Percentiles rank a stretch among this genome's conserved stretches.
Evolutionary conservation across 2,888 invertebrate species (phyloP).

Genomic region (Agonopterix subpropinquella): DNA sequence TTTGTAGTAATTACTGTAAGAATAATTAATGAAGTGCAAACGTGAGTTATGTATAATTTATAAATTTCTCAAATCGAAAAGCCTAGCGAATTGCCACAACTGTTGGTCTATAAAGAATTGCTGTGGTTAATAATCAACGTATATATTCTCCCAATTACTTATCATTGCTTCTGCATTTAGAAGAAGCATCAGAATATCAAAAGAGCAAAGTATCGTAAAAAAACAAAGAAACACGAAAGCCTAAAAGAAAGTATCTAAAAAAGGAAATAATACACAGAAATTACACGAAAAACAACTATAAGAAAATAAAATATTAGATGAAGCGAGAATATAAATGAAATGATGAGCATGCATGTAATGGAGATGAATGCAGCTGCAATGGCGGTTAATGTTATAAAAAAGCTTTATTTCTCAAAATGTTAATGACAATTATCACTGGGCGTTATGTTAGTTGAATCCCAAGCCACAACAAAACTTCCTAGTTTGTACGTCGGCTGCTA

Average conservation of each 20-base stretch:
- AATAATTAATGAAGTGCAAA: no score
- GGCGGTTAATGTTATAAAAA: slow-evolving; percentile 45
- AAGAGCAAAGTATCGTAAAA: slow-evolving; percentile 9
- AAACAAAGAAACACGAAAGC: slow-evolving; percentile 11
- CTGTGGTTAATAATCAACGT: slow-evolving; percentile 49
- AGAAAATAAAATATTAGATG: slow-evolving; percentile 4
- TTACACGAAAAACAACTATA: slow-evolving; percentile 16
- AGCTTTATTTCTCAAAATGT: slow-evolving; percentile 34
- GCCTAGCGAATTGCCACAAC: slow-evolving; percentile 20
- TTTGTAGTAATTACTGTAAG: no score
- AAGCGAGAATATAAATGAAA: slow-evolving; percentile 19
- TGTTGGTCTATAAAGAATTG: slow-evolving; percentile 54
- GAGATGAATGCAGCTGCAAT: slow-evolving; percentile 67
- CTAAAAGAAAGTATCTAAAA: slow-evolving; percentile 6
- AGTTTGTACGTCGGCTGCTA: slow-evolving; percentile 33
- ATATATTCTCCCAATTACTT: slow-evolving; percentile 2
- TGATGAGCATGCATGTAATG: slow-evolving; percentile 25
- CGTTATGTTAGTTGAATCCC: slow-evolving; percentile 48
- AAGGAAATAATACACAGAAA: slow-evolving; percentile 10
- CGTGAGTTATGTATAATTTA: background rate
- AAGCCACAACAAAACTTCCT: slow-evolving; percentile 74
- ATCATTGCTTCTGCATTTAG: slow-evolving; percentile 69
- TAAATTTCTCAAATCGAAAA: background rate
- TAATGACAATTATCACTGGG: slow-evolving; percentile 33
- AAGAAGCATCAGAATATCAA: slow-evolving; percentile 39